Evolutionary conservation across 2,888 invertebrate species (phyloP).

Genomic region (Carcina quercana): DNA sequence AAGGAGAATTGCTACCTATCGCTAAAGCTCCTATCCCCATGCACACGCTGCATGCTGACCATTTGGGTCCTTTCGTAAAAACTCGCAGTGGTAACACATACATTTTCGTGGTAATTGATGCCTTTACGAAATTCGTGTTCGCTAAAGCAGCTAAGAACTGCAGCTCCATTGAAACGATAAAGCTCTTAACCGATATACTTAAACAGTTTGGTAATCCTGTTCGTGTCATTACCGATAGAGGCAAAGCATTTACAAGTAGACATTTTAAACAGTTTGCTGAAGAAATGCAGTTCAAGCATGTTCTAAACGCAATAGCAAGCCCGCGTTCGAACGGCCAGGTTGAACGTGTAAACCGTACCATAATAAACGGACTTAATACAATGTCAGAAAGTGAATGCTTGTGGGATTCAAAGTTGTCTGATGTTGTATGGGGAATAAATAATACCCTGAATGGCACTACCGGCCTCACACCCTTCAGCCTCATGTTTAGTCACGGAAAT

Average conservation of each 20-base stretch:
- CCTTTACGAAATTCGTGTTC: slow-evolving; percentile 9
- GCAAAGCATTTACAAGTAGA: slow-evolving; percentile 11
- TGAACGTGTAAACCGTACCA: slow-evolving; percentile 9
- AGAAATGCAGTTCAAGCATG: slow-evolving; percentile 7
- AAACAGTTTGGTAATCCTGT: slow-evolving; percentile 5
- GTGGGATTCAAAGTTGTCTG: slow-evolving; percentile 9
- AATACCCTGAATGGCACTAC: slow-evolving; percentile 9
- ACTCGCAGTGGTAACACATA: slow-evolving; percentile 10
- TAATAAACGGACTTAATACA: slow-evolving; percentile 6
- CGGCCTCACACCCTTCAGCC: slow-evolving; percentile 5
- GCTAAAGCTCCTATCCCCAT: slow-evolving; percentile 8
- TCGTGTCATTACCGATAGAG: slow-evolving; percentile 12
- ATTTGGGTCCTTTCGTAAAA: slow-evolving; percentile 16
- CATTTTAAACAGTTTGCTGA: slow-evolving; percentile 6
- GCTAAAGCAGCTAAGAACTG: slow-evolving; percentile 13
- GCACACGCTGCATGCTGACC: slow-evolving; percentile 16
- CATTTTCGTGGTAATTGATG: slow-evolving; percentile 14
- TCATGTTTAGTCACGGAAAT: neutral
- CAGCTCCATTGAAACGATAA: slow-evolving; percentile 12
- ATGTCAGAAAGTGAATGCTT: slow-evolving; percentile 10
- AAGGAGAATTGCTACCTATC: slow-evolving; percentile 22
- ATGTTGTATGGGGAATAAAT: slow-evolving; percentile 15
- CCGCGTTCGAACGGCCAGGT: slow-evolving; percentile 9
- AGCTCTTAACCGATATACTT: slow-evolving; percentile 4
- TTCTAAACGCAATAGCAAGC: slow-evolving; percentile 5